Evolutionary conservation across 2,888 invertebrate species (phyloP).

Genomic region (Trichopria drosophilae): DNA sequence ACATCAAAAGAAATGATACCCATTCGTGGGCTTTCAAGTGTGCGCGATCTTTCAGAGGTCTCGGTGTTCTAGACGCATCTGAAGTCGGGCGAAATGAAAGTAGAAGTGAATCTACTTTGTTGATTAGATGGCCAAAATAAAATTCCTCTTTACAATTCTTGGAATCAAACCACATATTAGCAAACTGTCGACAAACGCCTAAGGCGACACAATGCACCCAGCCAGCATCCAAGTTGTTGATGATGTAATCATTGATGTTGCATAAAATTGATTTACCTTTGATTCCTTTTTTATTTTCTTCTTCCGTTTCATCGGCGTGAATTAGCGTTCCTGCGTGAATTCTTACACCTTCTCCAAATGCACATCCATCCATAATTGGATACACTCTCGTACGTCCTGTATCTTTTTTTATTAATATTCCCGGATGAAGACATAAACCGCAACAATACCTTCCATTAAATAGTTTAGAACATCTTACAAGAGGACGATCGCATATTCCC

Average conservation of each 20-base stretch:
- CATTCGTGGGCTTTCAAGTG: constrained; percentile 29
- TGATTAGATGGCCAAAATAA: constrained; percentile 12
- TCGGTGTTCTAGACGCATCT: constrained; percentile 22
- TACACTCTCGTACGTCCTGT: too few species aligned
- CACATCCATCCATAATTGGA: constrained; percentile 12
- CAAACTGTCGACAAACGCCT: constrained; percentile 28
- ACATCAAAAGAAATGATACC: constrained; percentile 23
- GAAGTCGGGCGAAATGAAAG: constrained; percentile 20
- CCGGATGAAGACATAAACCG: too few species aligned
- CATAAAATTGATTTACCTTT: constrained; percentile 22
- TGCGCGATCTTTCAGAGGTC: constrained; percentile 17
- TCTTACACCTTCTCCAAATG: constrained; percentile 23
- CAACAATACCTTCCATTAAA: too few species aligned
- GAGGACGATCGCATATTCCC: too few species aligned
- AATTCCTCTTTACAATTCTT: constrained; percentile 4
- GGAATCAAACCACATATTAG: constrained; percentile 24
- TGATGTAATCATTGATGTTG: constrained; percentile 23
- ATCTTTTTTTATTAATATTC: too few species aligned
- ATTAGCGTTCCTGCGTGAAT: too few species aligned
- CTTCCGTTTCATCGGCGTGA: too few species aligned
- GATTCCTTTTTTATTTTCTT: constrained; percentile 16
- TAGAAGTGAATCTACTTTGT: constrained; percentile 11
- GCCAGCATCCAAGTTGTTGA: constrained; percentile 16
- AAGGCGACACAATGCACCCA: constrained; percentile 27
- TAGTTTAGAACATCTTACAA: too few species aligned